Evolutionary conservation across 2,113 vertebrate species (phyloP).

Genomic region (Acanthisitta chloris): DNA sequence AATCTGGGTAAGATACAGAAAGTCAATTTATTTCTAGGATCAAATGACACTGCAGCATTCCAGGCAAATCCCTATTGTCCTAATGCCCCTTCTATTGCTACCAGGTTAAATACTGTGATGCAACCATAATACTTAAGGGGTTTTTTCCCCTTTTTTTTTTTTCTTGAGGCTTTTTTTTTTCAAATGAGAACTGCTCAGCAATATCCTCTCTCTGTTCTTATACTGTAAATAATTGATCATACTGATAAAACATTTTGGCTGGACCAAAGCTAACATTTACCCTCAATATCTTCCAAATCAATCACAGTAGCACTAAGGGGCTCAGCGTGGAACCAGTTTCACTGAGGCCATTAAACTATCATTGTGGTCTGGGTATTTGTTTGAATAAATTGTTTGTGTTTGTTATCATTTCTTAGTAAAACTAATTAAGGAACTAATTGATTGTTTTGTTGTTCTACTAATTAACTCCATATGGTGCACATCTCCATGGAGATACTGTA

Average conservation of each 20-base stretch:
- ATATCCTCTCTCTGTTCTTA: conserved; percentile 57
- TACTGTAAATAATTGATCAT: conserved; percentile 79
- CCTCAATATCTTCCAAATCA: conserved; percentile 68
- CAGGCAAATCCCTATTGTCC: background rate
- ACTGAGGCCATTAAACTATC: conserved; percentile 70
- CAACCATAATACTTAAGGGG: conserved; percentile 30
- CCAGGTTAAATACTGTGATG: conserved; percentile 12
- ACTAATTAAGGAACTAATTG: conserved; percentile 85
- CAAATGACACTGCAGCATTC: background rate
- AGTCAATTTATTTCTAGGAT: background rate
- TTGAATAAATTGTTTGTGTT: conserved; percentile 79
- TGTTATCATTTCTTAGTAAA: conserved; percentile 82
- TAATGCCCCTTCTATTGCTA: background rate
- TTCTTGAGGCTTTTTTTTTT: background rate
- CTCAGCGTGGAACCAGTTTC: conserved; percentile 56
- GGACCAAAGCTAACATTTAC: conserved; percentile 65
- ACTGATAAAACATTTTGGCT: conserved; percentile 68
- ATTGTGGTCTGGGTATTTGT: conserved; percentile 67
- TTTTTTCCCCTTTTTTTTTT: background rate
- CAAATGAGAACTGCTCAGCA: conserved; percentile 63
- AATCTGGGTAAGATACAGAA: background rate
- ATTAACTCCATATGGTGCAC: conserved; percentile 84
- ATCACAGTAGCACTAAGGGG: conserved; percentile 41
- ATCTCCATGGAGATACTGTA: conserved; percentile 80
- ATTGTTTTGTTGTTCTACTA: conserved; percentile 84